phyloP scores from a whole-genome alignment of 2,888 invertebrate genomes.

The Drosophila rubida region DNA sequence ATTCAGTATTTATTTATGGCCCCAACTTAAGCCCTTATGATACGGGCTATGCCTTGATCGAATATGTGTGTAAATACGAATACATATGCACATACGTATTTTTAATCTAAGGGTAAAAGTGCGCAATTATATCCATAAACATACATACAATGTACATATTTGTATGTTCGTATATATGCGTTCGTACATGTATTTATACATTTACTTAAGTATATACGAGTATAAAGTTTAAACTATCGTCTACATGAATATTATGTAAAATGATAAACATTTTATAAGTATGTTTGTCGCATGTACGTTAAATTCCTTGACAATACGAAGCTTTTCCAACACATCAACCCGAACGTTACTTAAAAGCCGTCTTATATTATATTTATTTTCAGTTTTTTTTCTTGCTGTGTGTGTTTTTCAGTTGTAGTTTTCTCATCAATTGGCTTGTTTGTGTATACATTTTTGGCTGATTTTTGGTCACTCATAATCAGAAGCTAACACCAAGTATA shows the following conservation, averaged over 20 bases:
- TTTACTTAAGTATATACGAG: constrained; percentile 12
- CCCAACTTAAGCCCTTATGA: constrained; percentile 41
- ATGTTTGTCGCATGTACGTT: constrained; percentile 9
- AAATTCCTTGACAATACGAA: constrained; percentile 12
- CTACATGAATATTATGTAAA: constrained; percentile 64
- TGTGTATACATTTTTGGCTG: constrained; percentile 7
- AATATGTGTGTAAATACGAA: constrained; percentile 10
- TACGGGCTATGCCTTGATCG: constrained; percentile 36
- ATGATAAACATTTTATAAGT: constrained; percentile 54
- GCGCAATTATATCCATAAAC: constrained; percentile 7
- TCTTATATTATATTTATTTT: constrained; percentile 1
- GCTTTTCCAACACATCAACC: constrained; percentile 19
- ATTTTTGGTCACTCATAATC: neutral
- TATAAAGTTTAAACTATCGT: constrained; percentile 58
- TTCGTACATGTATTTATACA: constrained; percentile 24
- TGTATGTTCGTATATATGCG: constrained; percentile 5
- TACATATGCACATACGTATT: constrained; percentile 17
- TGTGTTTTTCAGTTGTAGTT: constrained; percentile 7
- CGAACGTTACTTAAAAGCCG: constrained; percentile 10
- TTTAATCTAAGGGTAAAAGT: constrained; percentile 22
- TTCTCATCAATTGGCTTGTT: constrained; percentile 3
- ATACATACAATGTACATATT: constrained; percentile 10
- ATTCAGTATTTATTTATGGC: constrained; percentile 39
- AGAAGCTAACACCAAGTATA: neutral
- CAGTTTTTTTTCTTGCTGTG: neutral